These are phyloP conservation scores for Pseudomyrmex gracilis DNA, from an alignment of 1,140 invertebrate species.

Conservation along the genomic window DNA sequence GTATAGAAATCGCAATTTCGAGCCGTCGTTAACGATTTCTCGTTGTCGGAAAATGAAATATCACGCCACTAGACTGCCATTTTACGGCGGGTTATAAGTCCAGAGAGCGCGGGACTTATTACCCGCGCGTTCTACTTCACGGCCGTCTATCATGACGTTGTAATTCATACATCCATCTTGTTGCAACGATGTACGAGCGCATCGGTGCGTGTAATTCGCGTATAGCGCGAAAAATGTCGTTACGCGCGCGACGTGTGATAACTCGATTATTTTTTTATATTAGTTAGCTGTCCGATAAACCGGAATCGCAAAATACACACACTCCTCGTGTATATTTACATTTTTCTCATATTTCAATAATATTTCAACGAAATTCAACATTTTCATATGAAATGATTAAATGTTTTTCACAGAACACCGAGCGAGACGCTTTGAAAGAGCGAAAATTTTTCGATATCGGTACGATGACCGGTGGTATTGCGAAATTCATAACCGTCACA, in stretches of 20 bases:
- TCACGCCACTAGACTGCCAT: slow-evolving; percentile 4
- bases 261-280: background rate
- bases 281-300: no score
- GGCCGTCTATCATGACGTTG: background rate
- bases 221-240: background rate
- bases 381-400: slow-evolving; percentile 19
- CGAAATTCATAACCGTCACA: slow-evolving; percentile 32
- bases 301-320: no score
- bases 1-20: slow-evolving; percentile 1
- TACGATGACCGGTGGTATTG: slow-evolving; percentile 16
- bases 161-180: slow-evolving; percentile 4
- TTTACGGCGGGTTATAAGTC: background rate
- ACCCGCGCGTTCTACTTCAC: slow-evolving; percentile 11
- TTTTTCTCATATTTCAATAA: background rate
- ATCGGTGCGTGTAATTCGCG: background rate
- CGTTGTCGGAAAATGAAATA: background rate
- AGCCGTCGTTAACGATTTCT: slow-evolving; percentile 2
- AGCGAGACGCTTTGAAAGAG: background rate
- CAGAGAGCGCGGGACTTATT: background rate
- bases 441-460: background rate
- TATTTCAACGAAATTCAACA: background rate
- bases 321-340: background rate
- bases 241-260: background rate
- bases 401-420: slow-evolving; percentile 23
- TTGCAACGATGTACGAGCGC: background rate